Base-by-base conservation (phyloP, 2,797 vertebrate species). In the Uromys caudimaculatus region DNA sequence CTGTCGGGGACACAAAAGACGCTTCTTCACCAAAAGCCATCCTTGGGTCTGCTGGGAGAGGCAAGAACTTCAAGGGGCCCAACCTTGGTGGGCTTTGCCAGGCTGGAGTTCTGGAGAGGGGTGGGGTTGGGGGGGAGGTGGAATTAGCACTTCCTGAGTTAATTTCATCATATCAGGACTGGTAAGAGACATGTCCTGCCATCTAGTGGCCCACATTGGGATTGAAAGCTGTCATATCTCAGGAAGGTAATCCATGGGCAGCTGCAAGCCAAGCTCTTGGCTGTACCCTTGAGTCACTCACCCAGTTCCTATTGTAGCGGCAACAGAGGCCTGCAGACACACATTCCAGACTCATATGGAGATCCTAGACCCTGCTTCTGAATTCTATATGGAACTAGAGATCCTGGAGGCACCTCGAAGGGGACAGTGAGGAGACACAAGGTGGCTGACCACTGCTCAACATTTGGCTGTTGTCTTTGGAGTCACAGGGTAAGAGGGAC, bases 151-250 rank as follows among this genome's bases (percentile, higher is more conserved):
- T 47, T 67, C 35, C 47, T 69, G n/a, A 73, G 67, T 32, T 73
- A 38, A 88, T 73, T 1, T 29, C n/a, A 32, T 10, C 16, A 6
- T 0, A 6, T 29, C 16, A 56, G 54, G 27, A 75, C 54, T 47
- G 52, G 16, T 35, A 56, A 89, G 54, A 56, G 38, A 35, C 29
- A 14, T 27, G 6, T 58, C 9, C 2, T 0, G n/a, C 96, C 97
- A 94, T 58, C 96, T 98, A 86, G 91, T 85, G 97, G 96, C 14
- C 0, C 21, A 12, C 54, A 0, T 13, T 54, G 91, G 89, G 4
- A 95, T 73, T 87, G 75, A 14, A 13, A 0, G 38, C 47, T 16
- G 3, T 3, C 4, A 3, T 6, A 23, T 2, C 81, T 4, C 1
- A 35, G 67, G 19, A 24, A 27, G 1, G 7, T 47, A 17, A 38